Evolutionary conservation across 2,797 vertebrate genomes (phyloP).

Genomic region (Rhadinocentrus ornatus): DNA sequence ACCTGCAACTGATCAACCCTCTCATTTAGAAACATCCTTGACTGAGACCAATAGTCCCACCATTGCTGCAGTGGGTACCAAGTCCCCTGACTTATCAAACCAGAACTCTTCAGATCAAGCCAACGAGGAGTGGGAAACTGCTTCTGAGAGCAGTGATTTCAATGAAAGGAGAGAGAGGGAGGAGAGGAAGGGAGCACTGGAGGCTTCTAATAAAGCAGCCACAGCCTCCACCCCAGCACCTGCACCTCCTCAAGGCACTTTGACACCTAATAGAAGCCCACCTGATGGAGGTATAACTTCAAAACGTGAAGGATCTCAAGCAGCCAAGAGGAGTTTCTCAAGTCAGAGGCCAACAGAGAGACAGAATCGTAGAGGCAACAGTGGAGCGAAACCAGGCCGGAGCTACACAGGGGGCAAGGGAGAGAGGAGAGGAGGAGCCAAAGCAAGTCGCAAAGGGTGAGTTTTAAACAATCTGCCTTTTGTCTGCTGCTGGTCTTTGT

Average conservation of each 20-base stretch:
- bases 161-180: slow-evolving; percentile 96
- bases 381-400: slow-evolving; percentile 89
- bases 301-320: slow-evolving; percentile 89
- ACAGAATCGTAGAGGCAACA: slow-evolving; percentile 92
- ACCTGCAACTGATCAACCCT: slow-evolving; percentile 65
- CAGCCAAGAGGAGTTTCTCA: slow-evolving; percentile 96
- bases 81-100: slow-evolving; percentile 97
- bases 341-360: slow-evolving; percentile 94
- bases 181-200: slow-evolving; percentile 89
- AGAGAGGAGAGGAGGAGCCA: slow-evolving; percentile 91
- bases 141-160: slow-evolving; percentile 99
- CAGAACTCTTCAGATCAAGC: slow-evolving; percentile 99
- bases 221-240: slow-evolving; percentile 59
- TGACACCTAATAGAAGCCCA: slow-evolving; percentile 77
- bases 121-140: slow-evolving; percentile 99
- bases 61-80: slow-evolving; percentile 89
- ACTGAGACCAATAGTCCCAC: slow-evolving; percentile 74
- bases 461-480: slow-evolving; percentile 62
- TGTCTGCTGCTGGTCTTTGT: slow-evolving; percentile 26
- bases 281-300: slow-evolving; percentile 79
- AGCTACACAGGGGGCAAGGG: slow-evolving; percentile 91
- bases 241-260: slow-evolving; percentile 64
- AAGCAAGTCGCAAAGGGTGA: slow-evolving; percentile 93
- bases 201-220: slow-evolving; percentile 78
- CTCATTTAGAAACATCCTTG: slow-evolving; percentile 60